Evolutionary conservation across 1,140 invertebrate genomes (phyloP), one percentile per base, ranked within the genome.

Genomic region (Drosophila navojoa): DNA sequence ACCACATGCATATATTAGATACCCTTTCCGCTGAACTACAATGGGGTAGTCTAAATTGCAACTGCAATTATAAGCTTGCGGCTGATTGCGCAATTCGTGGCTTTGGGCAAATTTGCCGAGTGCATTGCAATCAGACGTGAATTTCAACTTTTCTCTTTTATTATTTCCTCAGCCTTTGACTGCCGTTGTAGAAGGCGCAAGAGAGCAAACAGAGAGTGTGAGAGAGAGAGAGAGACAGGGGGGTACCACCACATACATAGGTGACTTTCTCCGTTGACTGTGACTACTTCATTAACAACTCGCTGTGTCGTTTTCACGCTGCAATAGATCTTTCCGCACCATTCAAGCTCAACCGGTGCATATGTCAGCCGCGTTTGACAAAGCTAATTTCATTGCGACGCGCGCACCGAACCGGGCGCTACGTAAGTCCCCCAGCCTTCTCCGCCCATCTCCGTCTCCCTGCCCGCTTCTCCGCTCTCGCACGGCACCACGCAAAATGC

Each of bases 251-350:
- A 29, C 32, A 7, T 32, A 40, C 61, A 64, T 42, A 55, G 57
- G 44, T 61, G 81, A 89, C 79, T 89, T 87, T 84, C 76, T 77
- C 79, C 79, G 68, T 44, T 55, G 76, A 89, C 85, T 89, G 85
- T 89, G 84, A 90, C 84, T 89, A 90, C 84, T 89, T 89, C 84
- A 89, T 89, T 89, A 89, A 89, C 53, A 73, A 81, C 50, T 68
- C 79, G 62, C 71, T 72, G 77, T 71, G 77, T 71, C 81, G 58
- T 85, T 85, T 85, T 85, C 81, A 85, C 81, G 81, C 81, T 85
- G 81, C 81, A 85, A 72, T 85, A 59, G 73, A 72, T 76, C 66
- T 85, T 85, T 85, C 77, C 81, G 81, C 81, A 32, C 52, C 73
- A 84, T 70, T 84, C 81, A 77, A 73, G 47, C 59, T 79, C 72